These are phyloP conservation scores for Hassar affinis DNA, from an alignment of 2,113 vertebrate genomes.

Conservation along the genomic window DNA sequence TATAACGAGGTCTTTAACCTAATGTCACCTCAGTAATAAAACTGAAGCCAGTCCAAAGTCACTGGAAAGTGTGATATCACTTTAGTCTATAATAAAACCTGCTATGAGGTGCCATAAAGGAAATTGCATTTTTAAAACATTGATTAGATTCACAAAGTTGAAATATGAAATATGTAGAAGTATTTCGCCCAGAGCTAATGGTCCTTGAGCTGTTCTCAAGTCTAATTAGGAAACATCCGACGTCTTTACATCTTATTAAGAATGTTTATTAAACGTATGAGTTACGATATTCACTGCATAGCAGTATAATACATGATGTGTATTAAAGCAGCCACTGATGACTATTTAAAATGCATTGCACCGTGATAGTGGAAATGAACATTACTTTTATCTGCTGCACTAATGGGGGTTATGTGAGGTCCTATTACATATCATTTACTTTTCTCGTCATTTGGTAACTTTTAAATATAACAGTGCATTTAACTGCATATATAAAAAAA, in stretches of 20 bases:
- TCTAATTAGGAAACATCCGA: conserved; percentile 44
- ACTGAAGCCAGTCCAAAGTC: conserved; percentile 49
- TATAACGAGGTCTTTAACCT: conserved; percentile 6
- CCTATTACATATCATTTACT: background rate
- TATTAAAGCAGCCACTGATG: background rate
- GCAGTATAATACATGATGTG: background rate
- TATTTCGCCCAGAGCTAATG: conserved; percentile 5
- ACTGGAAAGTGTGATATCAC: conserved; percentile 58
- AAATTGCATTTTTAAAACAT: conserved; percentile 56
- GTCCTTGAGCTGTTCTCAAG: background rate
- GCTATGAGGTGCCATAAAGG: conserved; percentile 51
- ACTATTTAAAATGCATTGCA: conserved; percentile 15
- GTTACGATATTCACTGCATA: background rate
- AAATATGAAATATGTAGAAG: background rate
- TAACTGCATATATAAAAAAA: too few relatives aligned
- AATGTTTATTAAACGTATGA: conserved; percentile 24
- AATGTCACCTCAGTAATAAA: conserved; percentile 40
- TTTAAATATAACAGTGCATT: background rate
- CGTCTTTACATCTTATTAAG: conserved; percentile 20
- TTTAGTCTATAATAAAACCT: conserved; percentile 49
- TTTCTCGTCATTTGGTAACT: background rate
- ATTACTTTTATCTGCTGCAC: background rate
- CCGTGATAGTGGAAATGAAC: background rate
- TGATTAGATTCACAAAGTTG: conserved; percentile 39
- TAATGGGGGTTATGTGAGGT: background rate